These are phyloP conservation scores for Lacanobia wlatinum DNA, from an alignment of 2,888 invertebrate genomes.

Conservation along the genomic window DNA sequence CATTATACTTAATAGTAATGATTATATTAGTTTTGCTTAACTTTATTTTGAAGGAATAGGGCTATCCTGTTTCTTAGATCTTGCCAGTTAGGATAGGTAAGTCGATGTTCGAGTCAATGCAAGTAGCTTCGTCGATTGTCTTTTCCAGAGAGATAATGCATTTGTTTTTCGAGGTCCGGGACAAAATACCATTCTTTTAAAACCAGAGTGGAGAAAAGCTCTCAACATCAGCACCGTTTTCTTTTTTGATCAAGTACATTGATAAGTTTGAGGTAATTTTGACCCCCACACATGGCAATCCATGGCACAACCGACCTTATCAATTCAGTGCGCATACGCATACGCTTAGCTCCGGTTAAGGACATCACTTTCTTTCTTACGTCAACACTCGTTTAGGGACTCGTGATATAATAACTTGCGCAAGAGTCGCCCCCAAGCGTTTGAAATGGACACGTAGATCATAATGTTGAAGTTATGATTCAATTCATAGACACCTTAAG, in stretches of 20 bases:
- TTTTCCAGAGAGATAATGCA: background rate
- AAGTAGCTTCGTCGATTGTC: background rate
- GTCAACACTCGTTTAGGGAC: slow-evolving; percentile 79
- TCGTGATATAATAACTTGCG: slow-evolving; percentile 80
- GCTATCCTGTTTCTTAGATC: too few species aligned
- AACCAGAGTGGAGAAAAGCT: too few species aligned
- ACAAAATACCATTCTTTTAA: too few species aligned
- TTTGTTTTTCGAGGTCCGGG: background rate
- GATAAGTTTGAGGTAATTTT: slow-evolving; percentile 22
- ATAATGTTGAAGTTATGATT: slow-evolving; percentile 24
- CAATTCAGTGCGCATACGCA: slow-evolving; percentile 80
- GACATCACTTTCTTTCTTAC: slow-evolving; percentile 87
- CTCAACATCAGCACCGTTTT: background rate
- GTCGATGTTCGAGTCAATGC: too few species aligned
- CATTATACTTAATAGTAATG: too few species aligned
- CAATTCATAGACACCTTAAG: background rate
- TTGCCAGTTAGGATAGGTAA: too few species aligned
- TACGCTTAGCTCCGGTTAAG: slow-evolving; percentile 79
- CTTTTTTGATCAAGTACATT: background rate
- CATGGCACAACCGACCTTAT: slow-evolving; percentile 69
- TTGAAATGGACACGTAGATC: slow-evolving; percentile 21
- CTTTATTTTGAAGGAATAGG: too few species aligned
- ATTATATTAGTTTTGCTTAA: background rate
- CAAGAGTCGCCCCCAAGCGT: slow-evolving; percentile 57
- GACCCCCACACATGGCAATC: slow-evolving; percentile 17